Evolutionary conservation across 2,797 vertebrate genomes (phyloP).

Genomic region (Pseudocheirus occidentalis): DNA sequence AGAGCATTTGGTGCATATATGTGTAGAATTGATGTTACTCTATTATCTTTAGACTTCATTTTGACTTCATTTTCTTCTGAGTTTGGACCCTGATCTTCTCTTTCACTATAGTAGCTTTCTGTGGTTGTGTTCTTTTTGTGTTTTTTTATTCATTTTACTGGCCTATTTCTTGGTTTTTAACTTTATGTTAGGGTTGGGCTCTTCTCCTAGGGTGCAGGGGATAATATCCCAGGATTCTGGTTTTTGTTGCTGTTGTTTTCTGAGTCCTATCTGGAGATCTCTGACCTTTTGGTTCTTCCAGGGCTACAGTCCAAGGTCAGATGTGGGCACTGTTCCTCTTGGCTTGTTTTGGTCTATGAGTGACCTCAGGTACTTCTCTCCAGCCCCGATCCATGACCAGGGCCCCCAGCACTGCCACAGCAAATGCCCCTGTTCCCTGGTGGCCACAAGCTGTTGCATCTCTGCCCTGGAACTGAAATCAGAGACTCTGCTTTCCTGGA

Average conservation of each 20-base stretch:
- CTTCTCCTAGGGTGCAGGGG: not conserved
- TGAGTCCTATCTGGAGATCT: not conserved
- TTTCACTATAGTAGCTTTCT: not conserved
- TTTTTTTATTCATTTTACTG: not conserved
- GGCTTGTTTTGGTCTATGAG: not conserved
- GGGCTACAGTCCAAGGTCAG: not conserved
- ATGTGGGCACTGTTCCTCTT: not conserved
- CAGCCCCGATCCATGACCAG: not conserved
- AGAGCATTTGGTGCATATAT: not conserved
- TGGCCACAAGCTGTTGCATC: not conserved
- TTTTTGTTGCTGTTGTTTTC: not conserved
- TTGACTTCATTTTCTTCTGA: not conserved
- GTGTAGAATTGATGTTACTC: not conserved
- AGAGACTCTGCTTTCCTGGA: not conserved
- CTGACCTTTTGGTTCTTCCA: not conserved
- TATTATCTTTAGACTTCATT: not conserved
- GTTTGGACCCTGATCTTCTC: not conserved
- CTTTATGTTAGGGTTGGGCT: not conserved
- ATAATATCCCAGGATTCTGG: not conserved
- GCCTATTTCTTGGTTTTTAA: not conserved
- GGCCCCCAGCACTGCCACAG: not conserved
- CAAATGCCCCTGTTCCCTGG: not conserved
- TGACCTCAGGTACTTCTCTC: not conserved
- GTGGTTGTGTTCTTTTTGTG: not conserved
- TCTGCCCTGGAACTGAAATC: not conserved